Percentiles rank a stretch among this genome's conserved stretches.
These are phyloP conservation scores for Enteromius mattozi DNA, from an alignment of 2,797 vertebrate genomes.

Conservation along the genomic window DNA sequence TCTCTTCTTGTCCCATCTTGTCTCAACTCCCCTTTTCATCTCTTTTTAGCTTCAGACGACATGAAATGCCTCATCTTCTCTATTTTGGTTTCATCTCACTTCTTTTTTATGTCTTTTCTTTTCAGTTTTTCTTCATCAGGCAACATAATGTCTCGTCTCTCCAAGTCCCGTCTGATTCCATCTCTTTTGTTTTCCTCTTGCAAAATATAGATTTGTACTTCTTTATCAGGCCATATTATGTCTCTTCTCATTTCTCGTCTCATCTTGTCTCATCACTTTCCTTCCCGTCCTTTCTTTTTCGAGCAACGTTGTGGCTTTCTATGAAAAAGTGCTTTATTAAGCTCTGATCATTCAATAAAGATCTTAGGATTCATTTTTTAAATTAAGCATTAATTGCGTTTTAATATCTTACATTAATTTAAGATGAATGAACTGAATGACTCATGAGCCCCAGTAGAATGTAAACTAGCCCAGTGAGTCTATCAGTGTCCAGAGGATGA, in stretches of 20 bases:
- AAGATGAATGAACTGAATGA: neutral
- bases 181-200: neutral
- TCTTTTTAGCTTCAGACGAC: neutral
- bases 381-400: neutral
- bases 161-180: neutral
- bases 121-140: neutral
- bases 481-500: constrained; percentile 9
- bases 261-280: neutral
- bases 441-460: neutral
- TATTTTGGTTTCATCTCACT: neutral
- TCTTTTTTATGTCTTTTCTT: constrained; percentile 9
- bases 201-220: neutral
- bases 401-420: neutral
- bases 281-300: neutral
- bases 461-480: constrained; percentile 4
- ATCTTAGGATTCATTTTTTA: neutral
- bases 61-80: neutral
- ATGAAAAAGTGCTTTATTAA: constrained; percentile 2
- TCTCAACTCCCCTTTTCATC: neutral
- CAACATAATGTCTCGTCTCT: neutral
- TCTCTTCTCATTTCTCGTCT: constrained; percentile 50
- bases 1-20: neutral
- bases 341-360: neutral
- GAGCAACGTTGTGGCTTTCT: constrained; percentile 2
- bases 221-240: constrained; percentile 7